These are phyloP conservation scores for Arizona elegans DNA, from an alignment of 2,113 vertebrate species.

Conservation along the genomic window DNA sequence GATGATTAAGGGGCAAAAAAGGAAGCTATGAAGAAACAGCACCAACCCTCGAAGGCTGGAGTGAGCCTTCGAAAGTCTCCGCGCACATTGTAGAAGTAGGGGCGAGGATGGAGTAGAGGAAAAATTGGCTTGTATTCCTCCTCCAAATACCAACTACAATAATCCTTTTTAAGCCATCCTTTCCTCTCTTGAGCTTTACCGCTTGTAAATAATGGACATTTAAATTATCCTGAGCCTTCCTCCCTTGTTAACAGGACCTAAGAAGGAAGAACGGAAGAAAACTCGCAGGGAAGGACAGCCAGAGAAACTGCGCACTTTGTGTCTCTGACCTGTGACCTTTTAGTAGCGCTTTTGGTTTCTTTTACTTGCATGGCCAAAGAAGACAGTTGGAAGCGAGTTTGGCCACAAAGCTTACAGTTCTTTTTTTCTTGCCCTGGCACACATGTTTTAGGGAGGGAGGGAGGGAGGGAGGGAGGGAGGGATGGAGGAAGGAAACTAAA, in stretches of 20 bases:
- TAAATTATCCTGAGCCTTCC: neutral
- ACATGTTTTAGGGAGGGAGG: neutral
- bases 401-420: constrained; percentile 33
- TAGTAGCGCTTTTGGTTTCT: neutral
- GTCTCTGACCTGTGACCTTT: constrained; percentile 41
- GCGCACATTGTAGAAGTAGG: neutral
- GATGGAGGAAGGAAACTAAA: too few species aligned
- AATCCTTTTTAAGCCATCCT: neutral
- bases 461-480: neutral
- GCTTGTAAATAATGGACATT: too few species aligned
- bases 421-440: neutral
- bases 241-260: fast-evolving
- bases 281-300: neutral
- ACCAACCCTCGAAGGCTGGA: neutral
- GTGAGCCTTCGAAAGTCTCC: neutral
- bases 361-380: constrained; percentile 41
- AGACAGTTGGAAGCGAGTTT: constrained; percentile 11
- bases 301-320: constrained; percentile 18
- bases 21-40: neutral
- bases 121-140: neutral
- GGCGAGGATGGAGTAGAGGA: neutral
- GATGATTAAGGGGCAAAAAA: neutral
- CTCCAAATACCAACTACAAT: neutral
- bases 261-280: neutral
- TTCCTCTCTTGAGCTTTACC: neutral